Base-by-base conservation (phyloP, 2,888 invertebrate species). In the Boloria euphrosyne region DNA sequence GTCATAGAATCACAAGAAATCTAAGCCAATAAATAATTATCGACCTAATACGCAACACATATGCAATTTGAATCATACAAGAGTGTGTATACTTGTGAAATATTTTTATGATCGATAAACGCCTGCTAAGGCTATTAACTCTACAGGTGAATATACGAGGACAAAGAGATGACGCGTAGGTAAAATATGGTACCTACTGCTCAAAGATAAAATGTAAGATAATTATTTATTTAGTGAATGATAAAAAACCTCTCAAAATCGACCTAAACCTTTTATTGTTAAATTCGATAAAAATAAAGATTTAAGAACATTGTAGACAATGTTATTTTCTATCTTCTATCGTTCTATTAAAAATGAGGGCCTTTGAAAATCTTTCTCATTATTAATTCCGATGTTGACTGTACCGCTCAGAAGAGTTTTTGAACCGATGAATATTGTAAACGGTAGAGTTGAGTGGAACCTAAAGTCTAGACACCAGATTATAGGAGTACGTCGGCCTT, bases 81-180 rank as follows among this genome's bases (percentile, higher is more conserved):
- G 80, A 81, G 74, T 78, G 73, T 79, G 79, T 80, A 77, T 82
- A 83, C 84, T 85, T 83, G 84, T 81, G 74, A 81, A 74, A 73
- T 71, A 71, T 77, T 80, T 83, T 82, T 79, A 81, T 78, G 80
- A 78, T 75, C 80, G 74, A 82, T 79, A 78, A 78, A 79, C 66
- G 55, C 52, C 54, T 47, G 62, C 54, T 52, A 55, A 65, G 62
- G 65, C 79, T 75, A 75, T 75, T 68, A 62, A 64, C 66, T 63
- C 62, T 10, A 60, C 78, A 80, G 79, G 76, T 81, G 78, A 79
- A 80, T 79, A 81, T 71, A 71, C 74, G 64, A 54, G 71, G 73
- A 74, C 67, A 72, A 70, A 69, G 68, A 65, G 7, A 43, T 31
- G 47, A 51, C 46, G 17, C 27, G 59, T 50, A 54, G 47, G 27